These are phyloP conservation scores for Lacanobia oleracea DNA, from an alignment of 2,888 invertebrate genomes.

Conservation along the genomic window DNA sequence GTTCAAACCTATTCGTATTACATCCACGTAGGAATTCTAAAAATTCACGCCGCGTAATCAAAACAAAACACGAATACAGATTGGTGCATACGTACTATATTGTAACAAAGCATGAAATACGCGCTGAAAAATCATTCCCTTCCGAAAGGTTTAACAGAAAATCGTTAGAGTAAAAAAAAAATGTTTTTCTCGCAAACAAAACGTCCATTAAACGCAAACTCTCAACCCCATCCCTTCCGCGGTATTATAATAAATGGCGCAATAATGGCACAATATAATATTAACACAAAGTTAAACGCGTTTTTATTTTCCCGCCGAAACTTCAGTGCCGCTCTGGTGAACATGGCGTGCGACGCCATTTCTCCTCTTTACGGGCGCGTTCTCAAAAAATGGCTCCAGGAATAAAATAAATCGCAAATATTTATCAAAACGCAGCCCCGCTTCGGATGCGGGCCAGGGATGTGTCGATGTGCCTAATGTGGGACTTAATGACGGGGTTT, in stretches of 20 bases:
- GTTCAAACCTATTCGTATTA: conserved; percentile 50
- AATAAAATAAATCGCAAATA: conserved; percentile 87
- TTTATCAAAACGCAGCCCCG: conserved; percentile 85
- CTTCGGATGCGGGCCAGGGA: conserved; percentile 72
- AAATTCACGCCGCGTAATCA: conserved; percentile 60
- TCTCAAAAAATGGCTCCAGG: conserved; percentile 84
- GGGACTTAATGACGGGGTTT: conserved; percentile 38
- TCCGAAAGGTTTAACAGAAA: conserved; percentile 81
- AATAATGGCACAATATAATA: conserved; percentile 91
- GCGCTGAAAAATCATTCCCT: conserved; percentile 80
- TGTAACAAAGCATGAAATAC: conserved; percentile 75
- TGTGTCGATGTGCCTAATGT: conserved; percentile 61
- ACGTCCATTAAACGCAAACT: conserved; percentile 88
- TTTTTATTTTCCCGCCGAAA: conserved; percentile 88
- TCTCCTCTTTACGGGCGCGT: conserved; percentile 80
- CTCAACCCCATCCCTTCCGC: conserved; percentile 89
- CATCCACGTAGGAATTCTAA: conserved; percentile 45
- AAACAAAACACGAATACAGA: conserved; percentile 63
- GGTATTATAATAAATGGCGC: conserved; percentile 89
- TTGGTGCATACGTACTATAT: conserved; percentile 59
- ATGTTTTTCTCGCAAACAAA: conserved; percentile 87
- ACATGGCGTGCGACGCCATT: conserved; percentile 79
- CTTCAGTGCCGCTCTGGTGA: conserved; percentile 82
- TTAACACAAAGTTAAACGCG: conserved; percentile 90
- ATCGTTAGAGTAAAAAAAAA: conserved; percentile 83